Evolutionary conservation across 2,888 invertebrate genomes (phyloP).

Genomic region (Hemaris fuciformis): DNA sequence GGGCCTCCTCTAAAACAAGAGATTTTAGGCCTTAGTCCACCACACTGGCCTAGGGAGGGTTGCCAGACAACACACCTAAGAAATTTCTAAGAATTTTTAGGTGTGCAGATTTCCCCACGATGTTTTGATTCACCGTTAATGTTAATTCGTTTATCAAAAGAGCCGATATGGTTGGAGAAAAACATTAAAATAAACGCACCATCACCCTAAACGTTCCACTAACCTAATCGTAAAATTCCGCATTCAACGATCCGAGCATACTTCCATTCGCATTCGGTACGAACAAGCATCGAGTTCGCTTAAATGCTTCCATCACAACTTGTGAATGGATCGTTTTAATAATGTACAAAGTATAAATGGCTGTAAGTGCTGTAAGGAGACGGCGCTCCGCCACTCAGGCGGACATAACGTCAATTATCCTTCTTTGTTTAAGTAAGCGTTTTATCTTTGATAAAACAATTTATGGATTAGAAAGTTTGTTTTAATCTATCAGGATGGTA

Average conservation of each 20-base stretch:
- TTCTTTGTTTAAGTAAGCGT: background rate
- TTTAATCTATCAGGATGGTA: background rate
- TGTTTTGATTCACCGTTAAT: too few species aligned
- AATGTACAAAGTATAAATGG: constrained; percentile 2
- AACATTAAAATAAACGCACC: too few species aligned
- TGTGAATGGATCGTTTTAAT: background rate
- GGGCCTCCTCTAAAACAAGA: too few species aligned
- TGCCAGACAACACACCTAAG: too few species aligned
- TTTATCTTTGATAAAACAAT: constrained; percentile 4
- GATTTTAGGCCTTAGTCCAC: too few species aligned
- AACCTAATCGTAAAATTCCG: too few species aligned
- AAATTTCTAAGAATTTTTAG: too few species aligned
- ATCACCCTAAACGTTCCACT: too few species aligned
- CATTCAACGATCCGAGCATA: background rate
- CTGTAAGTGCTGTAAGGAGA: background rate
- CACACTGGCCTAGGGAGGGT: too few species aligned
- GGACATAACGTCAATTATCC: background rate
- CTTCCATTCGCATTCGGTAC: background rate
- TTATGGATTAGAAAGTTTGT: constrained; percentile 1
- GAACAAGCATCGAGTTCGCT: background rate
- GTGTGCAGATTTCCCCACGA: too few species aligned
- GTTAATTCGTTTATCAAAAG: too few species aligned
- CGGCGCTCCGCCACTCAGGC: background rate
- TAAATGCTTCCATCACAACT: constrained; percentile 3
- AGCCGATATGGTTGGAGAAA: too few species aligned